These are phyloP conservation scores for Sebastes schlegelii DNA, from an alignment of 2,113 vertebrate genomes.

Conservation along the genomic window DNA sequence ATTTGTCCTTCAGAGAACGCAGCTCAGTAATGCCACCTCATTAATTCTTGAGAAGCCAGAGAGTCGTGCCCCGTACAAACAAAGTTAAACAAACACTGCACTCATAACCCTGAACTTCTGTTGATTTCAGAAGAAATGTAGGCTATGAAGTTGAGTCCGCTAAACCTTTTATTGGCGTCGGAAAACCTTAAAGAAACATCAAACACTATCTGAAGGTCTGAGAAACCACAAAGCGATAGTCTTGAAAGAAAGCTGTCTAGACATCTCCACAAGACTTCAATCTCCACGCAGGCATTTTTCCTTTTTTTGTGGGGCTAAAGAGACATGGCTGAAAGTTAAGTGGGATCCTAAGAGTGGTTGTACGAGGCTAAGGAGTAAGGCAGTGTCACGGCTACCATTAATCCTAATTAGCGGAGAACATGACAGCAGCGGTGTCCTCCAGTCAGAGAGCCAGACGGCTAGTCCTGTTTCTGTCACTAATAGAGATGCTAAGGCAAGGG, in stretches of 20 bases:
- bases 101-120: conserved; percentile 4
- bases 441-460: conserved; percentile 47
- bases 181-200: conserved; percentile 51
- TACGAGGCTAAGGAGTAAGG: conserved; percentile 42
- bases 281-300: conserved; percentile 11
- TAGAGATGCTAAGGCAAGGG: conserved; percentile 42
- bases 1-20: conserved; percentile 65
- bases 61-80: conserved; percentile 23
- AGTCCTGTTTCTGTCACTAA: conserved; percentile 53
- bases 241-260: conserved; percentile 40
- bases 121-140: conserved; percentile 16
- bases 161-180: conserved; percentile 35
- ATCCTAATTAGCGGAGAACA: conserved; percentile 78
- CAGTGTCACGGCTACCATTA: conserved; percentile 69
- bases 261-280: conserved; percentile 7
- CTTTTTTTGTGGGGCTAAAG: conserved; percentile 7
- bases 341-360: conserved; percentile 30
- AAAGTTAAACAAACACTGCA: conserved; percentile 37
- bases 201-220: conserved; percentile 36
- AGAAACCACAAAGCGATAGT: conserved; percentile 30
- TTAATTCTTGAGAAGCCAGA: conserved; percentile 60
- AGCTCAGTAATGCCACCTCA: conserved; percentile 39
- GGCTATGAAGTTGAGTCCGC: background rate
- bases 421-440: conserved; percentile 71
- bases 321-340: conserved; percentile 33